Conservation (phyloP, 2,888 invertebrate species). For the Opisthograptis luteolata region DNA sequence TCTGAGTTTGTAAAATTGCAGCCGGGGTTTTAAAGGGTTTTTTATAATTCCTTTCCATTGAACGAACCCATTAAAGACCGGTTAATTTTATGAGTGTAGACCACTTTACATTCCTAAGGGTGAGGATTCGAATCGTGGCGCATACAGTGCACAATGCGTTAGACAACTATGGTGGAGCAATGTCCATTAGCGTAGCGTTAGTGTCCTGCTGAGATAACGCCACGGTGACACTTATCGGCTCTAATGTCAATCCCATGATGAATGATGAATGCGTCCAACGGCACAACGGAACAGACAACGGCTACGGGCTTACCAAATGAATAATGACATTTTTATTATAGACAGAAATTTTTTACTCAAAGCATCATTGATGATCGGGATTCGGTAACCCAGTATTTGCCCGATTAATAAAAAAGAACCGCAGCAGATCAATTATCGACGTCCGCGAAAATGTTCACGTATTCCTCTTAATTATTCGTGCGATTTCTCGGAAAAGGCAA, state of each 20-base stretch:
- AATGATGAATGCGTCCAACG: constrained; percentile 50
- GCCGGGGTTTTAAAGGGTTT: constrained; percentile 53
- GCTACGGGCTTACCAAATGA: no score
- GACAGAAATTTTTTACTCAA: no score
- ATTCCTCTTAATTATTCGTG: constrained; percentile 44
- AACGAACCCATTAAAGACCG: constrained; percentile 61
- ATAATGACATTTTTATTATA: no score
- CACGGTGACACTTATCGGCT: constrained; percentile 55
- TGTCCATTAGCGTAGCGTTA: constrained; percentile 75
- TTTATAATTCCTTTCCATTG: constrained; percentile 63
- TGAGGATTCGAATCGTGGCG: constrained; percentile 68
- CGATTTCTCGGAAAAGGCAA: constrained; percentile 50
- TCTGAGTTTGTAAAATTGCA: constrained; percentile 49
- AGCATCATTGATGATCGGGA: no score
- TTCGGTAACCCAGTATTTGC: not conserved
- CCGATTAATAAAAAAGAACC: not conserved
- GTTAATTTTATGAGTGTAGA: constrained; percentile 65
- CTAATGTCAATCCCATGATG: constrained; percentile 51
- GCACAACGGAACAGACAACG: constrained; percentile 9
- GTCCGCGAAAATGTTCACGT: constrained; percentile 35
- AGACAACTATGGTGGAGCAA: constrained; percentile 54
- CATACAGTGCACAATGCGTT: constrained; percentile 68
- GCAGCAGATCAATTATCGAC: constrained; percentile 27
- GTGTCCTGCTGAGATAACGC: constrained; percentile 61
- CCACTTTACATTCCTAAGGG: constrained; percentile 64